These are phyloP conservation scores for Chloropsis cyanopogon DNA, from an alignment of 2,113 vertebrate genomes.

Conservation along the genomic window DNA sequence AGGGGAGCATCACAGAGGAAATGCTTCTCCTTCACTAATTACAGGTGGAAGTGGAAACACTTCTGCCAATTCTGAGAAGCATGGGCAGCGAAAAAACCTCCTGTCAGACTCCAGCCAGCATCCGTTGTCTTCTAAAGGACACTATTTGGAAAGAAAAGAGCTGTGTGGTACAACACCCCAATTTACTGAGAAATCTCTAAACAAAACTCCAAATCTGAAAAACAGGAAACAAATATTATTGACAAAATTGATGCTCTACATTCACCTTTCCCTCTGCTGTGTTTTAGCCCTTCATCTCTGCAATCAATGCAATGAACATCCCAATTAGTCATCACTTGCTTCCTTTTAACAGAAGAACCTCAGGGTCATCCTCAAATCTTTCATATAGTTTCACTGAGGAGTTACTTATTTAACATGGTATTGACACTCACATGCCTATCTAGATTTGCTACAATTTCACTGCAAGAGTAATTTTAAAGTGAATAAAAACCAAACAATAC, in stretches of 20 bases:
- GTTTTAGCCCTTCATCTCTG: neutral
- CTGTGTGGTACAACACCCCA: neutral
- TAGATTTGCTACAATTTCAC: neutral
- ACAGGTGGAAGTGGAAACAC: neutral
- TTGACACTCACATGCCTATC: neutral
- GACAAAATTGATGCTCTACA: neutral
- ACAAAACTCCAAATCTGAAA: neutral
- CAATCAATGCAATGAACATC: neutral
- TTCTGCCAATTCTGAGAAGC: neutral
- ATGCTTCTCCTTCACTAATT: neutral
- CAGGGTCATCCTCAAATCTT: neutral
- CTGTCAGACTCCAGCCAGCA: neutral
- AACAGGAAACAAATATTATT: neutral
- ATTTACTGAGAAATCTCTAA: neutral
- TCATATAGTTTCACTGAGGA: neutral
- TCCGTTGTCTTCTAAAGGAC: neutral
- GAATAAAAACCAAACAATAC: neutral
- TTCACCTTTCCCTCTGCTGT: neutral
- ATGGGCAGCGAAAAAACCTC: neutral
- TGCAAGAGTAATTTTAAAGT: neutral
- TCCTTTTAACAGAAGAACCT: neutral
- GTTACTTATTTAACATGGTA: neutral
- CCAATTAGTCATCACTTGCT: neutral
- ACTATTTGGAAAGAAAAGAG: neutral
- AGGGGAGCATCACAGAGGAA: neutral